Evolutionary conservation across 1,140 invertebrate species (phyloP).

Genomic region (Listronotus oregonensis): DNA sequence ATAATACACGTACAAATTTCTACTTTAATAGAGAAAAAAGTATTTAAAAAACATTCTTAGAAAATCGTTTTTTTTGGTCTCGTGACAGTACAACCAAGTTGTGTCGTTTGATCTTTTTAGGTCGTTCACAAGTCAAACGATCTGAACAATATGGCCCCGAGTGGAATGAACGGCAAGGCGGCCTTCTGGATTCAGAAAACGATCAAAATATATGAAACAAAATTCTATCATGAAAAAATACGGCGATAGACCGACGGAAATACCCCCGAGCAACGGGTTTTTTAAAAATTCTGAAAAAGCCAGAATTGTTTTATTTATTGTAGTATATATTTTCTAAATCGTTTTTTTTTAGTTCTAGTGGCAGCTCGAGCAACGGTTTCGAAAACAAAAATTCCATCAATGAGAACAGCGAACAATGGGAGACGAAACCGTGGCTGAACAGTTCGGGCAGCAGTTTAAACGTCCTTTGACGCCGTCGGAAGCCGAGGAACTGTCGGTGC

Average conservation of each 20-base stretch:
- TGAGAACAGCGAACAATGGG: constrained; percentile 48
- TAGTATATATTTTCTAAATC: no score
- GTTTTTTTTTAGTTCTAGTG: constrained; percentile 46
- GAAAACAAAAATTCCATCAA: constrained; percentile 45
- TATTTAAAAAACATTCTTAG: no score
- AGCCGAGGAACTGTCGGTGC: constrained; percentile 50
- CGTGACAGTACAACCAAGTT: neutral
- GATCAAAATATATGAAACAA: constrained; percentile 21
- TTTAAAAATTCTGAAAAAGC: no score
- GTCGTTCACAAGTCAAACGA: constrained; percentile 1
- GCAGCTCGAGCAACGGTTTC: constrained; percentile 52
- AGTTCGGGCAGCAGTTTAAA: constrained; percentile 50
- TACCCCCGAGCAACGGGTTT: constrained; percentile 51
- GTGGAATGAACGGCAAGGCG: constrained; percentile 39
- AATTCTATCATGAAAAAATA: constrained; percentile 39
- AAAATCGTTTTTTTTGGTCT: no score
- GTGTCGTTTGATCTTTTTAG: neutral
- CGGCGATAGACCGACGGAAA: constrained; percentile 46
- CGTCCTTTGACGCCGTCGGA: constrained; percentile 50
- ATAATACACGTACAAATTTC: no score
- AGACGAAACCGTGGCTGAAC: constrained; percentile 52
- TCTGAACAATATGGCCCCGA: constrained; percentile 36
- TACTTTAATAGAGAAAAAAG: no score
- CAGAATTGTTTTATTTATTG: no score
- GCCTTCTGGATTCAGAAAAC: neutral